Conservation (phyloP, 2,113 vertebrate species). For the Osmerus mordax region DNA sequence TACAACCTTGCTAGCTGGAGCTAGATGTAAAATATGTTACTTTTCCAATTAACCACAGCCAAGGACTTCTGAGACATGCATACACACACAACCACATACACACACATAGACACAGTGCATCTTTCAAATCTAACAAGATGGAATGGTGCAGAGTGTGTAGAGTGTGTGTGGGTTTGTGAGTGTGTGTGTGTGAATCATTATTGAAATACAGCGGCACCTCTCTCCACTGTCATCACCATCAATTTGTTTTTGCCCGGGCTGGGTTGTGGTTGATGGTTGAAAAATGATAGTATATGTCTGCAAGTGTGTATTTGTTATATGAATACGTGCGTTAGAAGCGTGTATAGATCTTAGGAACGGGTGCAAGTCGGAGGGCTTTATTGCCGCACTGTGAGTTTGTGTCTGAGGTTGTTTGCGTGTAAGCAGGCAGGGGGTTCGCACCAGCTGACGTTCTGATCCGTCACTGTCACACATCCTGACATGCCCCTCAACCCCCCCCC, state of each 20-base stretch:
- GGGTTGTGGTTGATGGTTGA: too few relatives aligned
- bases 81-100: too few relatives aligned
- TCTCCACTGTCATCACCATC: too few relatives aligned
- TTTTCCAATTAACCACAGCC: constrained; percentile 19
- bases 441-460: not conserved
- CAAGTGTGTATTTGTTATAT: too few relatives aligned
- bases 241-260: too few relatives aligned
- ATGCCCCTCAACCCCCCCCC: not conserved
- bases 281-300: too few relatives aligned
- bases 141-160: too few relatives aligned
- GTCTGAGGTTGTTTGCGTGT: not conserved
- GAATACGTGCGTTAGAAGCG: too few relatives aligned
- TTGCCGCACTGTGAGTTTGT: not conserved
- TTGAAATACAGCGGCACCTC: too few relatives aligned
- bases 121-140: not conserved
- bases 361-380: not conserved
- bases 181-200: too few relatives aligned
- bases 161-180: too few relatives aligned
- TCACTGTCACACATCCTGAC: not conserved
- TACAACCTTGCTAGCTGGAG: not conserved
- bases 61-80: not conserved
- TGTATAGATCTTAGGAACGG: not conserved
- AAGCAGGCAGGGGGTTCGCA: not conserved
- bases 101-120: constrained; percentile 5
- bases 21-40: constrained; percentile 9